Base-by-base conservation (phyloP, 1,140 invertebrate genomes). In the Theocolax elegans region DNA sequence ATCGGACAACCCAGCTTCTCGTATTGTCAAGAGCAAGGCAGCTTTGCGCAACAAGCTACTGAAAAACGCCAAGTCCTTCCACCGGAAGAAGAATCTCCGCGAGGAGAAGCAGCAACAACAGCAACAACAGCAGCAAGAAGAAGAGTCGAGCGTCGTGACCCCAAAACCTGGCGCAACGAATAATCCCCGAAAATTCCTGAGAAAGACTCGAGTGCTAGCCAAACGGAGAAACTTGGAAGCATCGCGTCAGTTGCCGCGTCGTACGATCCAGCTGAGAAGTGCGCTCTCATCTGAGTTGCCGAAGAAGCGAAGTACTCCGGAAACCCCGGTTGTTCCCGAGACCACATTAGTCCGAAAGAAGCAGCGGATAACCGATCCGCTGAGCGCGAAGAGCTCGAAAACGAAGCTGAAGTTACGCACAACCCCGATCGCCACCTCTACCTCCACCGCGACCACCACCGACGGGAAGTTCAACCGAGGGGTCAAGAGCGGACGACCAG, bases 41-140 rank as follows among this genome's bases (percentile, higher is more conserved):
- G 81, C 72, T 2, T 62, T 84, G 7, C 79, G 80, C 38, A 85
- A 86, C 49, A 81, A 85, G 48, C 48, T 86, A 29, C 59, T 86
- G 64, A 83, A 85, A 58, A 83, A 85, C 46, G 84, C 83, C 27
- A 85, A 85, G 46, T 83, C 79, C 44, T 77, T 81, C 23, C 82
- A 84, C 21, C 79, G 81, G 1, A 83, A 85, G 53, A 72, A 72
- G 23, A 54, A 63, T 23, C 60, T 68, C 31, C 63, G 56, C 0
- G 64, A 72, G 1, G 72, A 74, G 2, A 69, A 75, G 1, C 70
- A 74, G 7, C 59, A 35, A n/a, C 46, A 72, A 25, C 3, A 38
- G 8, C 44, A 51, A 17, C 42, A 66, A 46, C 25, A 71, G 27
- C 25, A 12, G 2, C 56, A 25, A 29, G 63, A 67, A 15, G 29